These are phyloP conservation scores for Hypanus sabinus DNA, from an alignment of 2,113 vertebrate species.

Conservation along the genomic window DNA sequence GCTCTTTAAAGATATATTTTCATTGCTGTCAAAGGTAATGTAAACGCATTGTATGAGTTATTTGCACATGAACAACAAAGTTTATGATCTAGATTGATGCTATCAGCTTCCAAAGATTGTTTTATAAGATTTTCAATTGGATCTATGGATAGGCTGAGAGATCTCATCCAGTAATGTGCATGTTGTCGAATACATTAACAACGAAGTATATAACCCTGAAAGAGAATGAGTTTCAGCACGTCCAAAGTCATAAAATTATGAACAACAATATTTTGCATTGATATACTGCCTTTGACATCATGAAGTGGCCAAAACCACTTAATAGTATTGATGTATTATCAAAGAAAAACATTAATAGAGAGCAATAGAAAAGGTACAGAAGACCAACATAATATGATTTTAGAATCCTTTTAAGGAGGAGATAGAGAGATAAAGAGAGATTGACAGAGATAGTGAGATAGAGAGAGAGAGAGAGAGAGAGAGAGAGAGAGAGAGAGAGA, in stretches of 20 bases:
- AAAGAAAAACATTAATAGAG: too few species aligned
- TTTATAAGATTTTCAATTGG: neutral
- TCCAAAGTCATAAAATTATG: neutral
- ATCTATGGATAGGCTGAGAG: neutral
- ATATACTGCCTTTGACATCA: too few species aligned
- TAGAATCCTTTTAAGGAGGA: too few species aligned
- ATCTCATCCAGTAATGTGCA: neutral
- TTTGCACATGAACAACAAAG: neutral
- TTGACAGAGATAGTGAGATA: too few species aligned
- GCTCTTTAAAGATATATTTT: neutral
- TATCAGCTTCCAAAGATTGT: neutral
- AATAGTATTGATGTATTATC: too few species aligned
- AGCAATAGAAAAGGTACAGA: too few species aligned
- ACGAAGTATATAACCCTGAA: neutral
- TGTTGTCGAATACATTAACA: neutral
- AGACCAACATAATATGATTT: too few species aligned
- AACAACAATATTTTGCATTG: too few species aligned
- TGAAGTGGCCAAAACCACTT: too few species aligned
- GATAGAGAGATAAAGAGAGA: too few species aligned
- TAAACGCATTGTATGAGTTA: neutral
- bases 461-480: too few species aligned
- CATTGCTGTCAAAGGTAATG: neutral
- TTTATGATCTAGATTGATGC: neutral
- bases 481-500: too few species aligned
- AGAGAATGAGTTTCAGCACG: neutral